Evolutionary conservation across 2,113 vertebrate species (phyloP), one percentile per base, ranked within the genome.

Genomic region (Podilymbus podiceps): DNA sequence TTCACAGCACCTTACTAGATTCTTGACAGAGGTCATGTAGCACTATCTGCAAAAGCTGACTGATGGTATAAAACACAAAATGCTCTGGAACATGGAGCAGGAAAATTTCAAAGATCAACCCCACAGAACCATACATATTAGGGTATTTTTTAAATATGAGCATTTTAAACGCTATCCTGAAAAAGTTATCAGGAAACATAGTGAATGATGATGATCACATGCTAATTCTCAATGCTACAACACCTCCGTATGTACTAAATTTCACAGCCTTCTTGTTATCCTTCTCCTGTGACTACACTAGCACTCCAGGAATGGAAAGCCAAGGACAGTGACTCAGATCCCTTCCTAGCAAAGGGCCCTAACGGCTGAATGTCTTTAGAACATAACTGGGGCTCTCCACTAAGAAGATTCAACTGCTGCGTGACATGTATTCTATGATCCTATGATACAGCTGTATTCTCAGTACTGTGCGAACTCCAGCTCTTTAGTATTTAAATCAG

Each of bases 401-500:
- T 12, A 46, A 44, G 60, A 79, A 50, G 52, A 69, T 46, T 31
- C 59, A 64, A 27, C 13, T n/a, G 76, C 68, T 67, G 40, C 53
- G 49, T 69, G 42, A 60, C 28, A 46, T 2, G 9, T 38, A 38
- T 38, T 38, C 38, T 38, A 38, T 38, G 38, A 38, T 38, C 38
- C 38, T 38, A 38, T 38, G 38, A 38, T 38, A 50, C 1, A 81
- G 77, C 53, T 68, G 31, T 21, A 31, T 30, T 40, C 77, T 40
- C 92, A 91, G 81, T 59, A 56, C 84, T 19, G 49, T 30, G 5
- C 8, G 67, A 69, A 69, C 73, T 85, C 64, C 85, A 93, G 56
- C 59, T 96, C 91, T 82, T 91, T 2, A 11, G 93, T 94, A 97
- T 97, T 98, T 95, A 96, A 98, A 98, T 96, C 89, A 95, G 80